These are phyloP conservation scores for Loriculus beryllinus DNA, from an alignment of 2,797 vertebrate genomes.

Conservation along the genomic window DNA sequence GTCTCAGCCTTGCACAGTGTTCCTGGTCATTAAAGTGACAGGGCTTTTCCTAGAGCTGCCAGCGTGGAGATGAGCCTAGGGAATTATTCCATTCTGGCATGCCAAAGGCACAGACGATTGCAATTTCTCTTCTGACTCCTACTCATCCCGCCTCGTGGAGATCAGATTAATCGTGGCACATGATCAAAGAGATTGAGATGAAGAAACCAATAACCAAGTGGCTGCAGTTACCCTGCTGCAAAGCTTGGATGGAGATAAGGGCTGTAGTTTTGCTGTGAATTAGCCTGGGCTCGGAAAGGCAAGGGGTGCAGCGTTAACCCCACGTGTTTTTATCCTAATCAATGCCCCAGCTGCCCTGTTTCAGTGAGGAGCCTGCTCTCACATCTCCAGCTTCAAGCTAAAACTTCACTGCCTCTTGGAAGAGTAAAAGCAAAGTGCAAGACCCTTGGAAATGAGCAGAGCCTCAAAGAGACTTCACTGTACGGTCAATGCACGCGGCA, in stretches of 20 bases:
- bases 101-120: constrained; percentile 26
- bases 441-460: background rate
- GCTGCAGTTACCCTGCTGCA: background rate
- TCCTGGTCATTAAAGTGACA: background rate
- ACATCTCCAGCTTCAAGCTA: background rate
- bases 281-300: accelerated
- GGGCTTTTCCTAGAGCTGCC: background rate
- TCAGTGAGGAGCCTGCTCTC: background rate
- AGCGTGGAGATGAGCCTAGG: background rate
- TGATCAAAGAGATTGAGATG: constrained; percentile 13
- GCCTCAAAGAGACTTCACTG: background rate
- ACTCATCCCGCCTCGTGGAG: constrained; percentile 11
- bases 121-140: constrained; percentile 37
- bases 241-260: background rate
- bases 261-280: background rate
- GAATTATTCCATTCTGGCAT: background rate
- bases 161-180: constrained; percentile 14
- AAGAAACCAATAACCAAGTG: background rate
- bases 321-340: background rate
- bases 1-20: accelerated
- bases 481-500: accelerated
- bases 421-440: background rate
- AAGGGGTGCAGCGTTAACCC: background rate
- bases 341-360: background rate
- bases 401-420: background rate